A percentile compares a stretch with the other conserved stretches of the same genome.
Conservation (phyloP, 2,888 invertebrate species). For the Amiota mariae region DNA sequence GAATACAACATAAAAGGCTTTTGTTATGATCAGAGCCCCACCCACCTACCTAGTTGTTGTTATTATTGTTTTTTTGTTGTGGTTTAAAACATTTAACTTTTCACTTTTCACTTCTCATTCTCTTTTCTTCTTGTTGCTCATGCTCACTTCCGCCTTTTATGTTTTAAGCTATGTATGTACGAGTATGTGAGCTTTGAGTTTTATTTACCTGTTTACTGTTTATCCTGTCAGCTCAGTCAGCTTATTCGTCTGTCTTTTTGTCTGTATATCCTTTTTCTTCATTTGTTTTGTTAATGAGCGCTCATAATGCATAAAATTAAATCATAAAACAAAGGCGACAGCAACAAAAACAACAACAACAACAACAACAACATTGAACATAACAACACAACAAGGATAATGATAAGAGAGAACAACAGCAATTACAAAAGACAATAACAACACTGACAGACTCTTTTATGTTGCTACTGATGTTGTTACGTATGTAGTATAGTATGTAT, state of each 20-base stretch:
- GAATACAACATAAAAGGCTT: not conserved
- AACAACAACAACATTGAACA: slow-evolving; percentile 23
- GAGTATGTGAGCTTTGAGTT: not conserved
- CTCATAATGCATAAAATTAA: slow-evolving; percentile 64
- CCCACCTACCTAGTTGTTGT: slow-evolving; percentile 41
- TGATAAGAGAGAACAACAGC: slow-evolving; percentile 21
- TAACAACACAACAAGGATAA: no score
- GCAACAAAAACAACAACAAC: slow-evolving; percentile 43
- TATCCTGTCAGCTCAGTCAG: not conserved
- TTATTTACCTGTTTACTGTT: not conserved
- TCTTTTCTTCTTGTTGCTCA: slow-evolving; percentile 33
- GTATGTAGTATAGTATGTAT: not conserved
- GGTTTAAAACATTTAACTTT: slow-evolving; percentile 55
- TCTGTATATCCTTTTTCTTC: slow-evolving; percentile 48
- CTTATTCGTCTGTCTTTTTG: slow-evolving; percentile 29
- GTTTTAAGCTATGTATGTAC: not conserved
- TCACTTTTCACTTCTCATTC: not conserved
- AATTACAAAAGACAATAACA: slow-evolving; percentile 19
- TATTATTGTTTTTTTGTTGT: slow-evolving; percentile 38
- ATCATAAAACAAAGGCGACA: slow-evolving; percentile 46
- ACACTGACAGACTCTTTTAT: no score
- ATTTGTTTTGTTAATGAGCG: slow-evolving; percentile 64
- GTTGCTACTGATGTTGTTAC: no score
- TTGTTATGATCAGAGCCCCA: slow-evolving; percentile 16
- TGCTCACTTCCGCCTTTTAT: slow-evolving; percentile 34